Evolutionary conservation across 30 jellyfish, hydroid and myxozoan species (phyloP), one percentile per base, ranked within the genome.

Genomic region (Aurelia aurita): DNA sequence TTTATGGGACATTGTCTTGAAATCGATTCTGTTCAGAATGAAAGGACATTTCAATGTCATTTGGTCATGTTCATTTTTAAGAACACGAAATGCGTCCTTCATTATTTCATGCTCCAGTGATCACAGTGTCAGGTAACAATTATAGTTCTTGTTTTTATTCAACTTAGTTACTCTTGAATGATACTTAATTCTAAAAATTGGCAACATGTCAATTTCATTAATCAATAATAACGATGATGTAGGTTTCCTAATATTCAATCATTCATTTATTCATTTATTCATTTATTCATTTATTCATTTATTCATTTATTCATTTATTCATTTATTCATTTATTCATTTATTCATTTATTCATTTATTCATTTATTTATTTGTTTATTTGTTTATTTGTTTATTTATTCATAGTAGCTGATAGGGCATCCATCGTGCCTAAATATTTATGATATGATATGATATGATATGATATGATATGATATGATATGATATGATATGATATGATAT

Each of bases 51-150:
- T 18, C 27, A 69, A 69, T 59, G 26, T 82, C 39, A 61, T 82
- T 20, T 82, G 92, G 92, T 65, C 86, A 7, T 68, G 92, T 61
- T 73, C 80, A 13, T 82, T 82, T 59, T 47, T 82, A 60, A 54
- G 61, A 61, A 19, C 60, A 21, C 59, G 51, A 22, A 11, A 27
- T 16, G 58, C 25, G 1, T 20, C 28, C 20, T 15, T 69, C 31
- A 9, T 82, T 65, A 25, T 82, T 23, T 82, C 92, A 43, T 69
- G 86, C 51, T 82, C 92, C 60, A 82, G 92, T 57, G 92, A 82
- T 69, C 92, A 82, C 72, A 51, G 86, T 32, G 3, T 82, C 10
- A 68, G 82, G 92, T 82, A 25, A 39, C 12, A 5, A 39, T 6
- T 39, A 6, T 7, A 39, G n/a, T 39, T 39, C 1, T 8, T 39